Evolutionary conservation across 2,888 invertebrate species (phyloP).

Genomic region (Acholoe squamosa): DNA sequence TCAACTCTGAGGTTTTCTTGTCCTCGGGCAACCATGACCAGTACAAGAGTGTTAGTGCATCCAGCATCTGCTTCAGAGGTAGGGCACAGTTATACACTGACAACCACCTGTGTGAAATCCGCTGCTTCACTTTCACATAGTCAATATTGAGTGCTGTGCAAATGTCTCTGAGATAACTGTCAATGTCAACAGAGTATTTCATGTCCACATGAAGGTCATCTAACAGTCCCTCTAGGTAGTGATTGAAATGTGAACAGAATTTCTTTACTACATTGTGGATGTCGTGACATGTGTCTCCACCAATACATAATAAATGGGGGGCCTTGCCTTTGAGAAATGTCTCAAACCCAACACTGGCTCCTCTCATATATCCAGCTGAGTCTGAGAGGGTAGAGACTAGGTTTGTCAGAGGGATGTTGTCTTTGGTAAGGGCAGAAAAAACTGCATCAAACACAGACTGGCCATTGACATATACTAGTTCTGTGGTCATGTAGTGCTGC

Average conservation of each 20-base stretch:
- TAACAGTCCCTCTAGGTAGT: not conserved
- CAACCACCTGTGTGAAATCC: slow-evolving; percentile 24
- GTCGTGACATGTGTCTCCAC: slow-evolving; percentile 40
- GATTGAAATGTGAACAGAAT: slow-evolving; percentile 14
- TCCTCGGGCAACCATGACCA: slow-evolving; percentile 25
- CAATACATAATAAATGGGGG: slow-evolving; percentile 4
- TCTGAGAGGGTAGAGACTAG: not conserved
- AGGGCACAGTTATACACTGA: slow-evolving; percentile 1
- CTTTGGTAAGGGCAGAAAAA: not conserved
- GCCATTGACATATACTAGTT: not conserved
- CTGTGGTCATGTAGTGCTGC: not conserved
- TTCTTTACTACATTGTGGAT: slow-evolving; percentile 36
- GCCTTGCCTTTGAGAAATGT: not conserved
- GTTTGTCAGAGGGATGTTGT: not conserved
- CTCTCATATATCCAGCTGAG: slow-evolving; percentile 16
- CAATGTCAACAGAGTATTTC: not conserved
- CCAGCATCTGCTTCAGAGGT: not conserved
- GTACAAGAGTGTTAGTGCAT: slow-evolving; percentile 9
- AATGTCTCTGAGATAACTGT: not conserved
- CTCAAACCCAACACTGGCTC: slow-evolving; percentile 5
- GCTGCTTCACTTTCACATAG: not conserved
- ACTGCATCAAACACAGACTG: slow-evolving; percentile 15
- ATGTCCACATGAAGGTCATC: slow-evolving; percentile 31
- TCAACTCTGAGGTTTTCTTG: too few species aligned
- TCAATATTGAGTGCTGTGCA: not conserved